A percentile compares a stretch with the other conserved stretches of the same genome.
phyloP scores from a whole-genome alignment of 2,113 vertebrate species.

The Stercorarius parasiticus region DNA sequence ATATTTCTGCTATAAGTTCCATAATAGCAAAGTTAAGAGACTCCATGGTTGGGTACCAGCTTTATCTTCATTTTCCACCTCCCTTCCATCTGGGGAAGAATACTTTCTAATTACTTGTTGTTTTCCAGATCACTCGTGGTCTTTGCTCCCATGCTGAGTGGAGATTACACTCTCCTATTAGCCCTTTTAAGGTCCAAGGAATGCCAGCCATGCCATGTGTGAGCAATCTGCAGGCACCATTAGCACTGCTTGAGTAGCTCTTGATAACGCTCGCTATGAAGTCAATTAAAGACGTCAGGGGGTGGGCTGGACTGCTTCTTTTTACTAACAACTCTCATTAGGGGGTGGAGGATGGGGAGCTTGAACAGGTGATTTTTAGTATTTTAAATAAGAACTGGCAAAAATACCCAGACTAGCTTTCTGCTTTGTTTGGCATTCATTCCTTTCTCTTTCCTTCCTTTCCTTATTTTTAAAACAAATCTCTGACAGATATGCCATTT shows the following conservation, averaged over 20 bases:
- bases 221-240: slow-evolving; percentile 73
- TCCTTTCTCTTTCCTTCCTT: not conserved
- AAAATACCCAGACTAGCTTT: not conserved
- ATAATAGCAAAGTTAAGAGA: not conserved
- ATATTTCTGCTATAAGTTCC: not conserved
- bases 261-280: slow-evolving; percentile 71
- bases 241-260: slow-evolving; percentile 74
- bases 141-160: slow-evolving; percentile 29
- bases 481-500: not conserved
- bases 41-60: not conserved
- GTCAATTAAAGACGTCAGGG: slow-evolving; percentile 76
- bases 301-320: slow-evolving; percentile 59
- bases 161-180: slow-evolving; percentile 57
- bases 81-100: not conserved
- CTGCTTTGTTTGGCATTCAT: not conserved
- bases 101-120: slow-evolving; percentile 41
- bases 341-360: slow-evolving; percentile 8
- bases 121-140: slow-evolving; percentile 49
- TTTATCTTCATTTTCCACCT: not conserved
- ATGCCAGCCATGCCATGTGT: slow-evolving; percentile 71
- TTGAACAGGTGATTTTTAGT: slow-evolving; percentile 54
- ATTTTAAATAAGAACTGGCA: slow-evolving; percentile 7
- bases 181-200: slow-evolving; percentile 63
- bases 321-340: slow-evolving; percentile 58
- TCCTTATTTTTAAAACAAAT: not conserved